Percentiles rank a stretch among this genome's conserved stretches.
Conservation (phyloP, 1,140 invertebrate genomes). For the Drosophila quadrilineata region DNA sequence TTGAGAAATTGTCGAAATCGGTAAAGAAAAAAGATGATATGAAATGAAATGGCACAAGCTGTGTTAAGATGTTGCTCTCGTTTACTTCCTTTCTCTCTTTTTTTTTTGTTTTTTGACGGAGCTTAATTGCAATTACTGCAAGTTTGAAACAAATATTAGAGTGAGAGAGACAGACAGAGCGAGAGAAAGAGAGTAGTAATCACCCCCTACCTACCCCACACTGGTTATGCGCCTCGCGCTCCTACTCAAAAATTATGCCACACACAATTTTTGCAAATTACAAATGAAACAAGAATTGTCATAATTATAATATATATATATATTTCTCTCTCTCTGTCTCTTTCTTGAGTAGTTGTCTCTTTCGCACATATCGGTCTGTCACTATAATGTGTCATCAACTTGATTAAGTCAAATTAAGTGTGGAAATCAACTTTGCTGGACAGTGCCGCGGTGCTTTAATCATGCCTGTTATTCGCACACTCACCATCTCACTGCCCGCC, state of each 20-base stretch:
- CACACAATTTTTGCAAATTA: slow-evolving; percentile 47
- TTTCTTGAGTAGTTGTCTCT: too few relatives aligned
- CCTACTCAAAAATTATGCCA: not conserved
- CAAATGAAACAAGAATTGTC: slow-evolving; percentile 56
- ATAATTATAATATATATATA: slow-evolving; percentile 58
- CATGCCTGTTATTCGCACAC: too few relatives aligned
- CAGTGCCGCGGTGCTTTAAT: slow-evolving; percentile 21
- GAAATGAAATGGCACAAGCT: slow-evolving; percentile 21
- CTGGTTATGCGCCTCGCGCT: not conserved
- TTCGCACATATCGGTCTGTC: too few relatives aligned
- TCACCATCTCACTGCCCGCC: slow-evolving; percentile 14
- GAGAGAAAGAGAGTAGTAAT: too few relatives aligned
- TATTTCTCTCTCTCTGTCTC: too few relatives aligned
- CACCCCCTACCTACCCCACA: not conserved
- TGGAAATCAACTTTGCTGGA: slow-evolving; percentile 62
- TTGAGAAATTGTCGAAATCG: slow-evolving; percentile 12
- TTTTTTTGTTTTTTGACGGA: too few relatives aligned
- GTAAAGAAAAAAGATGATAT: slow-evolving; percentile 7
- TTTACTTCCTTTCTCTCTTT: slow-evolving; percentile 66
- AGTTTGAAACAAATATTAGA: slow-evolving; percentile 57
- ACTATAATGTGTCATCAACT: slow-evolving; percentile 12
- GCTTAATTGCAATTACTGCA: slow-evolving; percentile 72
- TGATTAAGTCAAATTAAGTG: slow-evolving; percentile 67
- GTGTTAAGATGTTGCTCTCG: slow-evolving; percentile 29
- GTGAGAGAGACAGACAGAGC: not conserved